A percentile compares a stretch with the other conserved stretches of the same genome.
These are phyloP conservation scores for Eunapius fragilis DNA, from an alignment of 37 sponge, comb jelly and placozoan species.

Conservation along the genomic window DNA sequence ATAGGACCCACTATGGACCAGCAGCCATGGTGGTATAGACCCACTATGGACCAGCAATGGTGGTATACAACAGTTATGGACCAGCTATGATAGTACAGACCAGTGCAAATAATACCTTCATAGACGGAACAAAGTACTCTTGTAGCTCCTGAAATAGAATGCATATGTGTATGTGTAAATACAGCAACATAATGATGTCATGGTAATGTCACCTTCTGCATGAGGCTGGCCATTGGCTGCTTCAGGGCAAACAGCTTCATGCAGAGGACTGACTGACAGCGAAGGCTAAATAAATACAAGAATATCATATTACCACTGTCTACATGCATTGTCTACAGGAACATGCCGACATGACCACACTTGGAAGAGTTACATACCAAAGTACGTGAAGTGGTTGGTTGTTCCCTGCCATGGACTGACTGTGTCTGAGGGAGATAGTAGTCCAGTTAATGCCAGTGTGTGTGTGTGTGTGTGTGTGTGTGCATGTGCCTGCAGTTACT, in stretches of 20 bases:
- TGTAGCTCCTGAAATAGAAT: slow-evolving; percentile 47
- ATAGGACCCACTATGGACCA: too few relatives aligned
- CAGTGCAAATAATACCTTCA: slow-evolving; percentile 28
- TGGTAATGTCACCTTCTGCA: slow-evolving; percentile 31
- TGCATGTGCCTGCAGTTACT: too few relatives aligned
- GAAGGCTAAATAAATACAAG: slow-evolving; percentile 1
- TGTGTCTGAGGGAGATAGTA: slow-evolving; percentile 23
- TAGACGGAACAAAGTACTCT: slow-evolving; percentile 45
- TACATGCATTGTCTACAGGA: too few relatives aligned
- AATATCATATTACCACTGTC: neutral
- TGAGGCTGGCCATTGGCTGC: slow-evolving; percentile 7
- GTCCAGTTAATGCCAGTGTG: neutral
- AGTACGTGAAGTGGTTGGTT: slow-evolving; percentile 47
- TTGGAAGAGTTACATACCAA: slow-evolving; percentile 36
- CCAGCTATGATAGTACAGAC: too few relatives aligned
- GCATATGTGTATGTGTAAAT: neutral
- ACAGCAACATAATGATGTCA: neutral
- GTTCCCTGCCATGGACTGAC: slow-evolving; percentile 36
- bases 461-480: neutral
- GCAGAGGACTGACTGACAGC: slow-evolving; percentile 42
- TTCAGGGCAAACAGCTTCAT: slow-evolving; percentile 50
- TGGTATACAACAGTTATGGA: too few relatives aligned
- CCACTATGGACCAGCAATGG: too few relatives aligned
- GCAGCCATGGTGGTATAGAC: neutral
- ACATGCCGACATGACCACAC: neutral